Evolutionary conservation across 2,113 vertebrate genomes (phyloP).

Genomic region (Ovis aries): DNA sequence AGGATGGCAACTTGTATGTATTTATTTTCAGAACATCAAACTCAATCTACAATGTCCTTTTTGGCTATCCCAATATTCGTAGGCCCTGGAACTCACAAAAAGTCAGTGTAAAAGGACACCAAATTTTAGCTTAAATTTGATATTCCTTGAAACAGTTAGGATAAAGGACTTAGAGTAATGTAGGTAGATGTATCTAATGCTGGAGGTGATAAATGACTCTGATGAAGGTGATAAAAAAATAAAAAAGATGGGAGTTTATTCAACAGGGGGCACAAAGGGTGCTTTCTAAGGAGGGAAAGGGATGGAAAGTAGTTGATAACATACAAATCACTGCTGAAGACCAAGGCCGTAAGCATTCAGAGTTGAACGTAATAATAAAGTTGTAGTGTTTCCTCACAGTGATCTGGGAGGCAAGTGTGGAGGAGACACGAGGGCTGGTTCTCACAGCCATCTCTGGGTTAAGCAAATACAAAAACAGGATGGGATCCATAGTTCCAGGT

Average conservation of each 20-base stretch:
- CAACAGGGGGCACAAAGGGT: not conserved
- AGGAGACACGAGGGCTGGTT: not conserved
- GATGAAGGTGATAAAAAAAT: not conserved
- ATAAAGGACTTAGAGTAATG: not conserved
- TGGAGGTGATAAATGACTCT: not conserved
- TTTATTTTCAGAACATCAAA: slow-evolving; percentile 31
- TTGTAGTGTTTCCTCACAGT: not conserved
- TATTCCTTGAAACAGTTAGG: not conserved
- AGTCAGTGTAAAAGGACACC: not conserved
- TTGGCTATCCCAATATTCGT: not conserved
- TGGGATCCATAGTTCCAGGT: not conserved
- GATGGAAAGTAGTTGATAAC: not conserved
- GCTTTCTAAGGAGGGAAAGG: not conserved
- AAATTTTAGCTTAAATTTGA: not conserved
- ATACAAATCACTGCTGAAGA: not conserved
- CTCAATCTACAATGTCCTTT: not conserved
- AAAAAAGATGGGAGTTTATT: not conserved
- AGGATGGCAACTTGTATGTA: not conserved
- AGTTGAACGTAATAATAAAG: not conserved
- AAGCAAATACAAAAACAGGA: not conserved
- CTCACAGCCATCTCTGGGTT: not conserved
- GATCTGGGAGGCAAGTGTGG: not conserved
- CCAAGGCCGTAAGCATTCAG: not conserved
- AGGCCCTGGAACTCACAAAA: not conserved
- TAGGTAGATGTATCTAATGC: not conserved